A percentile compares a stretch with the other conserved stretches of the same genome.
Conservation (phyloP, 2,797 vertebrate genomes). For the Cetoscarus ocellatus region DNA sequence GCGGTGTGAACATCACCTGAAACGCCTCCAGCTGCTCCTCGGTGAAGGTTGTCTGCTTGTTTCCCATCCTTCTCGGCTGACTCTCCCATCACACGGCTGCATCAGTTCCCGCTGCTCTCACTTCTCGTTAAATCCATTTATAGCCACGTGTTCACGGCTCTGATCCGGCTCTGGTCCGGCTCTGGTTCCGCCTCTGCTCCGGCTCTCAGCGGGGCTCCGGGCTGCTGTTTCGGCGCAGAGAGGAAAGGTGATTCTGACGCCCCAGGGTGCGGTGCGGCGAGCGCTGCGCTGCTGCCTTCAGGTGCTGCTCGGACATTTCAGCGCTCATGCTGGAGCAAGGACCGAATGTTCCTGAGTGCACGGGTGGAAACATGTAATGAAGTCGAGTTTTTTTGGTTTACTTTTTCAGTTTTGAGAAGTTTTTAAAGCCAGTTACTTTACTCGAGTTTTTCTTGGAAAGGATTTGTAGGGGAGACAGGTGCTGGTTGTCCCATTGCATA, state of each 20-base stretch:
- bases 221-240: conserved; percentile 8
- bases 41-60: conserved; percentile 96
- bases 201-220: background rate
- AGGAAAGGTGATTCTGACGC: conserved; percentile 2
- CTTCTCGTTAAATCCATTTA: conserved; percentile 54
- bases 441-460: no score
- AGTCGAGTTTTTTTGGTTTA: no score
- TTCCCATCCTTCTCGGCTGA: conserved; percentile 89
- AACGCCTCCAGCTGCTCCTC: conserved; percentile 95
- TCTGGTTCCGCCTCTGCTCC: background rate
- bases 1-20: conserved; percentile 84
- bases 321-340: no score
- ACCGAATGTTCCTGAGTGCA: no score
- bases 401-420: no score
- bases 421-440: no score
- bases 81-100: conserved; percentile 76
- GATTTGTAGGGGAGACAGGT: no score
- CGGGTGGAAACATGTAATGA: no score
- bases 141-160: conserved; percentile 10
- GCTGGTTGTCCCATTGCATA: no score
- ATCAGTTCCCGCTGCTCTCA: conserved; percentile 73
- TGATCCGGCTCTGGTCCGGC: background rate
- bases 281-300: conserved; percentile 32
- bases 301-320: conserved; percentile 3
- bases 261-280: conserved; percentile 1